These are phyloP conservation scores for Lumbricus terrestris DNA, from an alignment of 2,888 invertebrate genomes.

Conservation along the genomic window DNA sequence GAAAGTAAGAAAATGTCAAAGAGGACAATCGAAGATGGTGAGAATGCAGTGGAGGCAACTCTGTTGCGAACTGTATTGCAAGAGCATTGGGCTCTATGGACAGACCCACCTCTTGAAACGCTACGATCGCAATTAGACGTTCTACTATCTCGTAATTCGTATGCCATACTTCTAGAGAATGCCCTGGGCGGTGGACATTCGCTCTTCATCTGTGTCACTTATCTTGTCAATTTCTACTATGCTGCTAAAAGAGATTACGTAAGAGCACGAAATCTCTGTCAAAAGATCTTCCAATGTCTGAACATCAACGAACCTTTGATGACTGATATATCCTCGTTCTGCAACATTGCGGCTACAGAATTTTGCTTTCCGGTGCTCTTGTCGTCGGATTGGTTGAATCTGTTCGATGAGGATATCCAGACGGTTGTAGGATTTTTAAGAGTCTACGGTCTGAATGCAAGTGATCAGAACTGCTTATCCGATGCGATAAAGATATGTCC, in stretches of 20 bases:
- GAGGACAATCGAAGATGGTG: neutral
- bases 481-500: neutral
- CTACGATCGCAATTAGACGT: neutral
- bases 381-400: neutral
- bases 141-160: neutral
- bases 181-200: neutral
- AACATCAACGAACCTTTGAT: neutral
- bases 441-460: neutral
- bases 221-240: neutral
- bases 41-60: neutral
- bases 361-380: neutral
- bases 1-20: neutral
- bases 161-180: neutral
- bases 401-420: neutral
- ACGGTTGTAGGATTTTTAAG: neutral
- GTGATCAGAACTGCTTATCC: neutral
- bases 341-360: neutral
- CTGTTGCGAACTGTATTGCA: neutral
- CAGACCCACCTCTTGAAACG: neutral
- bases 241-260: neutral
- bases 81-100: neutral
- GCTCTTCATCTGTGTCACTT: neutral
- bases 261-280: neutral
- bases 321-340: neutral
- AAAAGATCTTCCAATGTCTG: neutral